Evolutionary conservation across 2,888 invertebrate species (phyloP), one percentile per base, ranked within the genome.

Genomic region (Augochlorella aurata): DNA sequence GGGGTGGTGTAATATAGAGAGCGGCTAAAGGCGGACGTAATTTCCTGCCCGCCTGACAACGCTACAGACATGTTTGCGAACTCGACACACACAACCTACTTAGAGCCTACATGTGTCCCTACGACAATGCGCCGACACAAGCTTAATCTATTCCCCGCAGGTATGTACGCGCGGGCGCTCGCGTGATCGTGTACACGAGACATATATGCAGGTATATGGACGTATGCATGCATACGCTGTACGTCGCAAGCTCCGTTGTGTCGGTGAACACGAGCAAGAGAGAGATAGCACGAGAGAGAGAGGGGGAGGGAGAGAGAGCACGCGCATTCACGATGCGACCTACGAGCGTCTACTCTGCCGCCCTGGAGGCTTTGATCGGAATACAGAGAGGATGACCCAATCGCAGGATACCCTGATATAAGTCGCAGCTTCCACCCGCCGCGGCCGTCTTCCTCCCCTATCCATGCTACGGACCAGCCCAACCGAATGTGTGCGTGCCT

Each of bases 1-100:
- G 71, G 85, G 89, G 89, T 89, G 89, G 90, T 90, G 93, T 92
- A 92, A 92, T 93, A 92, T 92, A 91, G 92, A 91, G 91, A 91
- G 89, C 90, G 88, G 91, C 93, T 92, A 93, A 93, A 93, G 93
- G 93, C 93, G 92, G 91, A 93, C 93, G 93, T 93, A 93, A 93
- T 93, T 93, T 93, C 93, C 93, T 93, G 93, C 92, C 93, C 92
- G 92, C 92, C 93, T 89, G 89, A 89, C 91, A 91, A 90, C 90
- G 91, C 89, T 90, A 89, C 93, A 93, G 93, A 92, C 92, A 93
- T 93, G 93, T 93, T 93, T 93, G 93, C 93, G 89, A 89, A 93
- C 88, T 90, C 84, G 91, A 91, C 92, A 90, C 91, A 91, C 90
- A 89, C 89, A 89, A 90, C 92, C 91, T 92, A 90, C 92, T 92